A percentile compares a stretch with the other conserved stretches of the same genome.
Evolutionary conservation across 2,797 vertebrate genomes (phyloP).

Genomic region (Dendrocincla fuliginosa): DNA sequence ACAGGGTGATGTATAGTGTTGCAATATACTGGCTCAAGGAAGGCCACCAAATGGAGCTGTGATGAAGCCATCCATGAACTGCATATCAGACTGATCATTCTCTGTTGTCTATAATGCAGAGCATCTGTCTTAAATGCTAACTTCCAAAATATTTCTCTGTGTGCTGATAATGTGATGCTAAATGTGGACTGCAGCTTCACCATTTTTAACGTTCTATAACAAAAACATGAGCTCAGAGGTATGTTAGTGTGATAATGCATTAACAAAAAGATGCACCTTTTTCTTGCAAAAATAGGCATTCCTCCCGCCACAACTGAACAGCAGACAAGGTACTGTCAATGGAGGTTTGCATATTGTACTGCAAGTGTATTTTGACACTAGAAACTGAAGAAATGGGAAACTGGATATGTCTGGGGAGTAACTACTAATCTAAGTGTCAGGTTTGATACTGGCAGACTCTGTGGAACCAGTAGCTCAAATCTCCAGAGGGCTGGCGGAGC

Average conservation of each 20-base stretch:
- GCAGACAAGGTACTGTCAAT: not conserved
- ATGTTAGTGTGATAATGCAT: not conserved
- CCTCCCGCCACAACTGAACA: not conserved
- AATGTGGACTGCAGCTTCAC: not conserved
- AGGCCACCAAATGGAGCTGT: not conserved
- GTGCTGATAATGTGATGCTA: not conserved
- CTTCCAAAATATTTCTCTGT: constrained; percentile 17
- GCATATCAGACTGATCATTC: not conserved
- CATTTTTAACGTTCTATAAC: not conserved
- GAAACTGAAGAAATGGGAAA: constrained; percentile 68
- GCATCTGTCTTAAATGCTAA: not conserved
- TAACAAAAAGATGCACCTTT: not conserved
- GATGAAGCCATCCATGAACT: not conserved
- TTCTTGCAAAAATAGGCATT: not conserved
- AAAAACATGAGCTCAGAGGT: not conserved
- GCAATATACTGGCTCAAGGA: not conserved
- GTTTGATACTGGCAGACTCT: constrained; percentile 61
- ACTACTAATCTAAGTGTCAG: constrained; percentile 64
- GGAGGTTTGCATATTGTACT: constrained; percentile 53
- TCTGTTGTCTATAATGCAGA: not conserved
- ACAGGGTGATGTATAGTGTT: not conserved
- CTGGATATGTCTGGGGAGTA: constrained; percentile 54
- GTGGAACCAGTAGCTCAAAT: constrained; percentile 60
- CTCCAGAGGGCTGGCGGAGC: not conserved
- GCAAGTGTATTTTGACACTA: constrained; percentile 67